phyloP scores from a whole-genome alignment of 35 echinoderm and acorn worm genomes.

The Strongylocentrotus purpuratus region DNA sequence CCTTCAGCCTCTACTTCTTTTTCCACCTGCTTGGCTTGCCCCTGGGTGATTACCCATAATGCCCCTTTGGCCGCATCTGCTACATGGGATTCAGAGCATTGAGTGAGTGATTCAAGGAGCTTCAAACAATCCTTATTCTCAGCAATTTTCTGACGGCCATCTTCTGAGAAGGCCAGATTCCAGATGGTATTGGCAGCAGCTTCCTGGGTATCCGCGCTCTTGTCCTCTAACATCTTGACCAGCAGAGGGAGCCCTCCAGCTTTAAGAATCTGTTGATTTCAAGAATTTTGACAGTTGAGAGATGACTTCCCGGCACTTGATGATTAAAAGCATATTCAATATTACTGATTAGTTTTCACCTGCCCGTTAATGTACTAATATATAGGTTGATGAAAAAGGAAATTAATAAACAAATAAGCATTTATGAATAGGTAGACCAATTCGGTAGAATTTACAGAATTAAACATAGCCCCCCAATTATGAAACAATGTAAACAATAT shows the following conservation, averaged over 20 bases:
- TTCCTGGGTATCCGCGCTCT: constrained; percentile 63
- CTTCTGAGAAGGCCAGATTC: constrained; percentile 82
- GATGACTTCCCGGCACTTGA: too few species aligned
- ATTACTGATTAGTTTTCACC: too few species aligned
- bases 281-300: not conserved
- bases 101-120: constrained; percentile 52
- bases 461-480: too few species aligned
- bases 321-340: too few species aligned
- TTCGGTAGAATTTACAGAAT: too few species aligned
- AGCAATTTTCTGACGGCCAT: constrained; percentile 57
- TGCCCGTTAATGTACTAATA: too few species aligned
- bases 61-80: constrained; percentile 79
- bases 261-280: constrained; percentile 63
- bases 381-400: too few species aligned
- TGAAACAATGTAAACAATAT: too few species aligned
- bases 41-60: constrained; percentile 81
- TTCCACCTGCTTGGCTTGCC: not conserved
- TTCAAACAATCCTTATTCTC: constrained; percentile 60
- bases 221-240: constrained; percentile 64
- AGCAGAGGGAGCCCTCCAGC: constrained; percentile 76
- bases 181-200: constrained; percentile 86
- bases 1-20: not conserved
- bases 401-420: too few species aligned
- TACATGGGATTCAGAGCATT: constrained; percentile 50
- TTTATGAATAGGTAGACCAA: too few species aligned